Conservation (phyloP, 2,113 vertebrate species). For the Cinclus cinclus region DNA sequence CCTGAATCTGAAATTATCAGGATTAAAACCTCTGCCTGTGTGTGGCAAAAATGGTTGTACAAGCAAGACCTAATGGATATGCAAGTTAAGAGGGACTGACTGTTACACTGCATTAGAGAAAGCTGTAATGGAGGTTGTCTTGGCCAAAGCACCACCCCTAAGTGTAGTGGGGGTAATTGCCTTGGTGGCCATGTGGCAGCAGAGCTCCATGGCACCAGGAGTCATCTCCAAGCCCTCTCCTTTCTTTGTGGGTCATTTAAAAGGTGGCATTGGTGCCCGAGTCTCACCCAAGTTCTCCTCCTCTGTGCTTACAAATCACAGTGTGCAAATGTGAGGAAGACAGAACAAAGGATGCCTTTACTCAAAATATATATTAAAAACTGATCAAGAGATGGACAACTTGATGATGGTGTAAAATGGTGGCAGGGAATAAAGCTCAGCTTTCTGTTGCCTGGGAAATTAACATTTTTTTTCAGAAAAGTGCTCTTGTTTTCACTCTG, state of each 20-base stretch:
- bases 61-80: neutral
- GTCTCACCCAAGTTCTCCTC: neutral
- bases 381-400: neutral
- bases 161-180: neutral
- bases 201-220: neutral
- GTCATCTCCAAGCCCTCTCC: neutral
- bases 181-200: neutral
- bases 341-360: neutral
- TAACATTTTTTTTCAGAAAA: neutral
- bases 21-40: neutral
- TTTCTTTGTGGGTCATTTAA: neutral
- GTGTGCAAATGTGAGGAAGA: neutral
- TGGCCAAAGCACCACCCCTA: neutral
- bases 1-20: neutral
- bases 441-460: neutral
- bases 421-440: neutral
- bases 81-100: neutral
- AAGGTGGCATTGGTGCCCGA: rapidly evolving
- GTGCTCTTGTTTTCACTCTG: neutral
- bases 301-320: neutral
- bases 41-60: neutral
- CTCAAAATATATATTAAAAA: neutral
- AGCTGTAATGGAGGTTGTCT: neutral
- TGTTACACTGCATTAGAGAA: neutral
- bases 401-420: neutral